Evolutionary conservation across 2,888 invertebrate genomes (phyloP).

Genomic region (Apodemia mormo): DNA sequence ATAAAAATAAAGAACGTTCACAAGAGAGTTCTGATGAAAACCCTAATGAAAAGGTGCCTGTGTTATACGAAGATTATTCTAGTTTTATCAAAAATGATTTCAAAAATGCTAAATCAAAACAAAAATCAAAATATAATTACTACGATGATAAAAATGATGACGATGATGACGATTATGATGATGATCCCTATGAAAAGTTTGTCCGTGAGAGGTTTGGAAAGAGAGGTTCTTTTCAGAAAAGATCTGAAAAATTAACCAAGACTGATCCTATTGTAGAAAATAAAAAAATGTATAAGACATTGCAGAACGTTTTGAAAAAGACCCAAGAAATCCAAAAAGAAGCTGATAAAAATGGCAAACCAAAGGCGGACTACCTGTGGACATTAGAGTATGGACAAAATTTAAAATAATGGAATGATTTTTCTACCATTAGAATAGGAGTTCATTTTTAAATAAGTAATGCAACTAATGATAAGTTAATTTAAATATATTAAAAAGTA

Average conservation of each 20-base stretch:
- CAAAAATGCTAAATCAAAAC: background rate
- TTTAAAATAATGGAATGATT: constrained; percentile 36
- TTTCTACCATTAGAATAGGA: background rate
- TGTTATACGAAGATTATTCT: background rate
- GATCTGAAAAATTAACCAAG: constrained; percentile 55
- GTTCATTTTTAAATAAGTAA: background rate
- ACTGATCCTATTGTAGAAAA: constrained; percentile 45
- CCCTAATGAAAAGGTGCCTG: background rate
- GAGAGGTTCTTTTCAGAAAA: constrained; percentile 56
- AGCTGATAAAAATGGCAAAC: constrained; percentile 66
- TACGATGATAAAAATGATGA: constrained; percentile 24
- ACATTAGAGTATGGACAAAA: constrained; percentile 77
- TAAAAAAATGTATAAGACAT: constrained; percentile 55
- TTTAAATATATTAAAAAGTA: background rate
- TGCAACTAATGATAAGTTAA: background rate
- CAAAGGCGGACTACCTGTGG: constrained; percentile 78
- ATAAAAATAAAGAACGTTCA: constrained; percentile 17
- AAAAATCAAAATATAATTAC: constrained; percentile 19
- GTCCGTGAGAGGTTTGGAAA: constrained; percentile 74
- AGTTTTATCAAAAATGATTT: constrained; percentile 12
- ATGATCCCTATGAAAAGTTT: constrained; percentile 73
- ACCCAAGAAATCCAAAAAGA: constrained; percentile 62
- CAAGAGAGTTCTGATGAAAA: constrained; percentile 3
- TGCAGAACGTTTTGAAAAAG: constrained; percentile 65
- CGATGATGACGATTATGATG: constrained; percentile 37